Conservation (phyloP, 2,113 vertebrate genomes). For the Nerophis lumbriciformis region DNA sequence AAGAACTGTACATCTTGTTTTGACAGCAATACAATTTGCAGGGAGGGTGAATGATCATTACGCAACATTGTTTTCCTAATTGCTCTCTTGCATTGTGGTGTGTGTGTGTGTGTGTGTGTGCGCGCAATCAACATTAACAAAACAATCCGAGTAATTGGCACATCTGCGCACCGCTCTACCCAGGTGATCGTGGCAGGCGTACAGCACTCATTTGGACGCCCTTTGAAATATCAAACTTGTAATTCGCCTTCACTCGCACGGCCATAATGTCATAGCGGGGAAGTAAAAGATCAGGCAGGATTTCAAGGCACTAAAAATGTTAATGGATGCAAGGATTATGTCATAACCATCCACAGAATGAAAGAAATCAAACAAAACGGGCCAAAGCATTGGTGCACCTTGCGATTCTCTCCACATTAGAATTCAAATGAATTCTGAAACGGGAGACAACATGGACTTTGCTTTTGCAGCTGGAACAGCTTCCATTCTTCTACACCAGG, state of each 20-base stretch:
- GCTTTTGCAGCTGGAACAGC: no score
- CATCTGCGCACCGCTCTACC: slow-evolving; percentile 29
- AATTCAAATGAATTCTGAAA: no score
- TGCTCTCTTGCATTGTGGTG: slow-evolving; percentile 36
- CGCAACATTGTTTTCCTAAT: slow-evolving; percentile 51
- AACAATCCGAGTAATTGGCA: slow-evolving; percentile 38
- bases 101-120: slow-evolving; percentile 6
- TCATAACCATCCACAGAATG: slow-evolving; percentile 4
- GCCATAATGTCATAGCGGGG: slow-evolving; percentile 4
- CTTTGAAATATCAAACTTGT: slow-evolving; percentile 4
- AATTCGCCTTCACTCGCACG: not conserved
- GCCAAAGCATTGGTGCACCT: no score
- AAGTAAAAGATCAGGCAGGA: slow-evolving; percentile 39
- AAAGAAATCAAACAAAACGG: not conserved
- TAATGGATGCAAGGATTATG: slow-evolving; percentile 44
- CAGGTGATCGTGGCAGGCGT: slow-evolving; percentile 25
- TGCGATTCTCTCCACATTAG: no score
- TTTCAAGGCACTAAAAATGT: slow-evolving; percentile 40
- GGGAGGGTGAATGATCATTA: slow-evolving; percentile 23
- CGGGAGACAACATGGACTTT: no score
- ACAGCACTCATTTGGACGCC: not conserved
- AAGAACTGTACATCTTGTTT: not conserved
- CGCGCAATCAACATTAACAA: slow-evolving; percentile 53
- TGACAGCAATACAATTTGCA: slow-evolving; percentile 19
- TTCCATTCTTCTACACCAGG: no score